Conservation (phyloP, 2,113 vertebrate species). For the Pedionomus torquatus region DNA sequence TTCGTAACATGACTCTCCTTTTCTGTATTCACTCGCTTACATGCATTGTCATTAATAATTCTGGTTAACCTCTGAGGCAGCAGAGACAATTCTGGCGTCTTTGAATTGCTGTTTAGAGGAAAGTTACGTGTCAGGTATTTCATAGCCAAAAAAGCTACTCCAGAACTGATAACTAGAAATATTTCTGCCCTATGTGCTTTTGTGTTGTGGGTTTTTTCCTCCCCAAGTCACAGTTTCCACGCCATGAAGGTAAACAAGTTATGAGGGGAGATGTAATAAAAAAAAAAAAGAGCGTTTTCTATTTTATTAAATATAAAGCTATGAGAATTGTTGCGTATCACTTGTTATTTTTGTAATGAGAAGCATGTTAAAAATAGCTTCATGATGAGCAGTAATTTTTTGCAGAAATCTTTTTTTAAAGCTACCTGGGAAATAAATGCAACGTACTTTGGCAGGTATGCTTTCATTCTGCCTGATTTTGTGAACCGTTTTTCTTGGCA, state of each 20-base stretch:
- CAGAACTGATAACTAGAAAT: neutral
- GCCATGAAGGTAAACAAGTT: neutral
- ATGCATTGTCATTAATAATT: constrained; percentile 1
- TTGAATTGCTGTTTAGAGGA: neutral
- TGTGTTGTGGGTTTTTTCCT: neutral
- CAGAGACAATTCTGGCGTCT: neutral
- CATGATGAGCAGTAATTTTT: neutral
- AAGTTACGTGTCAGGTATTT: neutral
- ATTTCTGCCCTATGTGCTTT: neutral
- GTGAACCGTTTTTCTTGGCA: constrained; percentile 72
- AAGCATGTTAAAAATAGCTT: neutral
- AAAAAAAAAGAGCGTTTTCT: neutral
- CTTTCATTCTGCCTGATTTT: constrained; percentile 48
- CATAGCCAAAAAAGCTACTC: neutral
- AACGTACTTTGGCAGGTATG: constrained; percentile 28
- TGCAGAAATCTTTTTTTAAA: constrained; percentile 2
- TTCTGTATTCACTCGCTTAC: neutral
- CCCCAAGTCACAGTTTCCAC: neutral
- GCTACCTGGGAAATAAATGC: constrained; percentile 21
- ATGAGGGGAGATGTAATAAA: neutral
- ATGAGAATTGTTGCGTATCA: neutral
- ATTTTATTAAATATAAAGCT: neutral
- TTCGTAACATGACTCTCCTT: neutral
- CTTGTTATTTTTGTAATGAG: neutral
- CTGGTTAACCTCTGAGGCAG: neutral